Base-by-base conservation (phyloP, 1,140 invertebrate species). In the Palaemon carinicauda region DNA sequence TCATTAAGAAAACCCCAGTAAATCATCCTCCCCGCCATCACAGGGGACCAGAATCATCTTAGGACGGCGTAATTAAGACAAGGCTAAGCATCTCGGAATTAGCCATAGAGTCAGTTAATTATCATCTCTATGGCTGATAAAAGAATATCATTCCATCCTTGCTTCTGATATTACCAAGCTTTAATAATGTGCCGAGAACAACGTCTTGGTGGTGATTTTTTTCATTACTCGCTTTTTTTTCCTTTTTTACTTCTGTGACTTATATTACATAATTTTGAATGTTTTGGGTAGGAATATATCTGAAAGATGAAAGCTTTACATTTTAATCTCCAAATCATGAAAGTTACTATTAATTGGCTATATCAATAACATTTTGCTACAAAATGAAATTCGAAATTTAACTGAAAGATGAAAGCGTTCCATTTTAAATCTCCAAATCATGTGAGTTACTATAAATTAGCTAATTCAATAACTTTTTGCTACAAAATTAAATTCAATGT, bases 11-110 rank as follows among this genome's bases (percentile, higher is more conserved):
- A 51, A 54, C 12, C n/a, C 12, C 9, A 50, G 77, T 79, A 54
- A 54, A 79, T 79, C 52, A 79, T 27, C 29, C 27, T 29, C 24
- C 51, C 19, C 52, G 17, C 27, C 77, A 52, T 54, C 77, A 52
- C 77, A 79, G n/a, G 78, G 78, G 78, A 80, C 78, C 54, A n/a
- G 29, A 80, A 60, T 80, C 78, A 80, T 80, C 53, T 80, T 60
- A 80, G 56, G 54, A 80, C 31, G 78, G 78, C 31, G 56, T 80
- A 80, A 80, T 80, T 80, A 80, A 21, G 19, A n/a, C 27, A 41
- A n/a, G 19, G 56, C 53, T 60, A 80, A 80, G 52, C 33, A 80
- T 60, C 27, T 31, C 52, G 19, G 78, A 51, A 17, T 52, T 54
- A 60, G 78, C 54, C 78, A 80, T 80, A 80, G 54, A 60, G 10